Evolutionary conservation across 2,888 invertebrate genomes (phyloP).

Genomic region (Cryptocephalus primarius): DNA sequence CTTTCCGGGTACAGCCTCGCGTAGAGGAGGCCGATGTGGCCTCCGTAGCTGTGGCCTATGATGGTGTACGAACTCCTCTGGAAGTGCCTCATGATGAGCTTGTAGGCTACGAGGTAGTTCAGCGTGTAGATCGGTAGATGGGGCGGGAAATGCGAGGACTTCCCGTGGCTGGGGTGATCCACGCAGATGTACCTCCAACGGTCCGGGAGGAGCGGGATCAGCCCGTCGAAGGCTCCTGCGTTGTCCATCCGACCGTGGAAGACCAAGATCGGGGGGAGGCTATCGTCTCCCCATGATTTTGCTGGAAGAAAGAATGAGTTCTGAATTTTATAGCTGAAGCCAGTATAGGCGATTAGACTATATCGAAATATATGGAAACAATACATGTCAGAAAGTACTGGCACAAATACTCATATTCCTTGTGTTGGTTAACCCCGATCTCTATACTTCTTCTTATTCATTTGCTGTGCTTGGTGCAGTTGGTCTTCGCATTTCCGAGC

Average conservation of each 20-base stretch:
- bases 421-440: no score
- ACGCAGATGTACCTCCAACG: constrained; percentile 35
- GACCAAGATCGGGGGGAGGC: constrained; percentile 43
- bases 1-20: constrained; percentile 34
- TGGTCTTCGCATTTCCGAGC: no score
- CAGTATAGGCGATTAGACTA: neutral
- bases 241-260: constrained; percentile 50
- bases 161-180: constrained; percentile 51
- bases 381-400: no score
- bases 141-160: constrained; percentile 42
- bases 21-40: constrained; percentile 34
- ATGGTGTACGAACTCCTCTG: constrained; percentile 22
- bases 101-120: constrained; percentile 35
- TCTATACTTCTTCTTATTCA: no score
- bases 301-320: constrained; percentile 33
- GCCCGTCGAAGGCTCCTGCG: constrained; percentile 45
- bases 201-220: constrained; percentile 43
- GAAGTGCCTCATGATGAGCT: constrained; percentile 22
- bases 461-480: no score
- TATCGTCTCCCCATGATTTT: constrained; percentile 48
- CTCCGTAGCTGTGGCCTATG: constrained; percentile 41
- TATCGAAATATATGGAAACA: no score
- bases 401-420: no score
- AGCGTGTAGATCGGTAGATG: constrained; percentile 29
- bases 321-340: neutral